Evolutionary conservation across 2,113 vertebrate genomes (phyloP), one percentile per base, ranked within the genome.

Genomic region (Donacobius atricapilla): DNA sequence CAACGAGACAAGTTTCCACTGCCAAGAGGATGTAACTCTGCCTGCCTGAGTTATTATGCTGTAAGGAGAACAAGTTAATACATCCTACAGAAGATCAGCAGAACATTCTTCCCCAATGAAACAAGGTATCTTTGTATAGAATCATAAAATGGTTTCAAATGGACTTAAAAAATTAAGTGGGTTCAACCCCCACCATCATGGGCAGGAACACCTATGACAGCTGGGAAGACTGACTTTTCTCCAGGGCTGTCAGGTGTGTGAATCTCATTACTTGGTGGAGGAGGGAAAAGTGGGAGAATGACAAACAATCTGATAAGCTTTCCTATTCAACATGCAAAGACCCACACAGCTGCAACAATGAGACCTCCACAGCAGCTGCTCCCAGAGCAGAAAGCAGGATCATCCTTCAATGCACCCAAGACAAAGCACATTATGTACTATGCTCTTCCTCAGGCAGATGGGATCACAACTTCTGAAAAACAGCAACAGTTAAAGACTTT

Each of bases 321-420:
- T 86, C 54, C 85, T 90, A 64, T 60, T 77, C 44, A 60, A 72
- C 24, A 71, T 45, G 87, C 87, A 83, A 87, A 90, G 87, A 66
- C 75, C 30, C 63, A 92, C 66, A 83, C 39, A 88, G 51, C 21
- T 66, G 75, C 28, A 40, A 87, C 94, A 96, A 94, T 40, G 56
- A 83, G 47, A 92, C 88, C 73, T 88, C 80, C 75, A 91, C 22
- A 51, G 68, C 87, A 92, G 85, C 88, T 86, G 83, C 85, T 83
- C 86, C 47, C 85, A 83, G 24, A 83, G 60, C 53, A 93, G 83
- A 90, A 71, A 83, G 80, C n/a, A 75, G 39, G 40, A 90, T 86
- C 64, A 70, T 27, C 63, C 64, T 86, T 78, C 51, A 64, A 3
- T 0, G 4, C 31, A 42, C 27, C 25, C 76, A 84, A 75, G 69